Evolutionary conservation across 2,797 vertebrate species (phyloP), one percentile per base, ranked within the genome.

Genomic region (Phoeniculus purpureus): DNA sequence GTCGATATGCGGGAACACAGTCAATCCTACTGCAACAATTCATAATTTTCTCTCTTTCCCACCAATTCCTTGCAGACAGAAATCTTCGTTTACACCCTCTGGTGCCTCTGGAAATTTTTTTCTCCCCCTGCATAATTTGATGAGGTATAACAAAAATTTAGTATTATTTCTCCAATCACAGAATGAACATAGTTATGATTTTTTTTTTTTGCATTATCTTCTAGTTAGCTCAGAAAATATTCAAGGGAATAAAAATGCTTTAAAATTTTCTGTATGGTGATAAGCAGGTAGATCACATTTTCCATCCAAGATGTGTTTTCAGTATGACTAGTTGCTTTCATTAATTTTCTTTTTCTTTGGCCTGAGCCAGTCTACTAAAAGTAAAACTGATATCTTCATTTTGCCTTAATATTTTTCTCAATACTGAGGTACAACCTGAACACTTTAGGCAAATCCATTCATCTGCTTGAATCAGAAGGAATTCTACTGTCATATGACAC

Each of bases 311-410:
- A 73, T 29, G 7, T 66, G 20, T 50, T 70, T 94, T 83, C 59
- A 66, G 8, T 76, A 29, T 64, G 48, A 81, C 15, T 78, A 62
- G 50, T 37, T 60, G 14, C 58, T 77, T 87, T 82, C 8, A 54
- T 84, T 89, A 0, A 31, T 90, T 92, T 84, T 87, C 6, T n/a
- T 70, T 59, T 81, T 70, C 12, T 47, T 87, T 89, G 62, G 23
- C 6, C 29, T 85, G 52, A 92, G 59, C 40, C 22, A 70, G 55
- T 50, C 16, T 40, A 58, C 6, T 43, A 48, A 60, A 85, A 77
- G 26, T 72, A 72, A 88, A 95, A 93, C 68, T 34, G 22, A 89
- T 88, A 55, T 20, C 20, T 85, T 93, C 26, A 64, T 81, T 94
- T 66, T 37, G 10, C 15, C 73, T 88, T 89, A 20, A 4, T 52